Base-by-base conservation (phyloP, 2,888 invertebrate genomes). In the Meloe dianella region DNA sequence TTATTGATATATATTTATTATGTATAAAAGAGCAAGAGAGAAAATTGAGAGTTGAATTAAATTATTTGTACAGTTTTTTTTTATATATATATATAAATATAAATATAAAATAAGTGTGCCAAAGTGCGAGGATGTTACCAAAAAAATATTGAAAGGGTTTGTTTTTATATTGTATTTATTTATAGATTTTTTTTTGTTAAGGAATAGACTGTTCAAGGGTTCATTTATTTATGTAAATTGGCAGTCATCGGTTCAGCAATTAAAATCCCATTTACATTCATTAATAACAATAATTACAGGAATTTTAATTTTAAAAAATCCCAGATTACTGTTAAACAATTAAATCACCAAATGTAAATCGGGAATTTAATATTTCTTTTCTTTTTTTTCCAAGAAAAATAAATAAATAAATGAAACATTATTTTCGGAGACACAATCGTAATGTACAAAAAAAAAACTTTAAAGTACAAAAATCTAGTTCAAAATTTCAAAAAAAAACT, bases 111-210 rank as follows among this genome's bases (percentile, higher is more conserved):
- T 83, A 80, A 82, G 82, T 84, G 84, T 84, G 84, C 84, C 84
- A 84, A 84, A 84, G 84, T 83, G 84, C 83, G 83, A 83, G 80
- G 80, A 83, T 82, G 83, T 84, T 83, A 83, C 82, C 82, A 82
- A 79, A 73, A 67, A 82, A 78, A 80, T n/a, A 41, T 41, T 17
- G 41, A 41, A 41, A 41, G 6, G 6, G 41, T 41, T 41, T 38
- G n/a, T 38, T 35, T 41, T 41, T 41, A 17, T 41, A 41, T 78
- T 81, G 81, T 82, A 82, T 83, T 82, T 81, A 81, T 83, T 80
- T 81, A 79, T 79, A 78, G 78, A 80, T 77, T 75, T 71, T 76
- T 79, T 41, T n/a, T 41, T 41, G 35, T 35, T 35, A 35, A 35
- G 35, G 12, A 41, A n/a, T n/a, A 79, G 77, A 76, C 74, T 78